phyloP scores from a whole-genome alignment of 2,888 invertebrate genomes.

The Syrista parreyssii region DNA sequence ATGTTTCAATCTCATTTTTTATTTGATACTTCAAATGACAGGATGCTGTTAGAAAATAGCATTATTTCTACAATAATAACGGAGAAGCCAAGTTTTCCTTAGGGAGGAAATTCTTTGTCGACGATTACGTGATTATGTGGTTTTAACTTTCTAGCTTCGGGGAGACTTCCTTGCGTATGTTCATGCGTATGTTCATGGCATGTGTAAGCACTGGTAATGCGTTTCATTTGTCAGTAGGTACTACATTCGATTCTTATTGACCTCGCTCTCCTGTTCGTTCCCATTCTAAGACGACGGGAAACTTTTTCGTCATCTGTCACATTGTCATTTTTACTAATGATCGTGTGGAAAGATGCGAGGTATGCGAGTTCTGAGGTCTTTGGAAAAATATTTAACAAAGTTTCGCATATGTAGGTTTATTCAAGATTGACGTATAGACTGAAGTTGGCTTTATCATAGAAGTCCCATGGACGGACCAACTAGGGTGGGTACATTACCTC shows the following conservation, averaged over 20 bases:
- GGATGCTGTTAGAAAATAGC: not conserved
- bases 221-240: not conserved
- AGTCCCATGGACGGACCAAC: too few species aligned
- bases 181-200: not conserved
- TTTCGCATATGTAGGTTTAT: not conserved
- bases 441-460: not conserved
- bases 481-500: not conserved
- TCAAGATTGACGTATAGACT: too few species aligned
- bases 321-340: not conserved
- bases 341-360: not conserved
- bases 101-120: not conserved
- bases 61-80: not conserved
- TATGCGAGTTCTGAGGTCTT: not conserved
- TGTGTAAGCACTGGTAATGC: not conserved
- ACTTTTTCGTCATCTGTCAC: not conserved
- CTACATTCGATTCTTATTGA: not conserved
- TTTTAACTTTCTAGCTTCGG: not conserved
- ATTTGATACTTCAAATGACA: not conserved
- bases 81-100: not conserved
- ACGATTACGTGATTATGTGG: not conserved
- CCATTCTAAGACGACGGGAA: not conserved
- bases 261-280: not conserved
- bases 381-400: not conserved
- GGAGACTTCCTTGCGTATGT: not conserved
- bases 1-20: not conserved